Evolutionary conservation across 53 echinoderm and acorn worm species (phyloP), one percentile per base, ranked within the genome.

Genomic region (Apostichopus leukothele): DNA sequence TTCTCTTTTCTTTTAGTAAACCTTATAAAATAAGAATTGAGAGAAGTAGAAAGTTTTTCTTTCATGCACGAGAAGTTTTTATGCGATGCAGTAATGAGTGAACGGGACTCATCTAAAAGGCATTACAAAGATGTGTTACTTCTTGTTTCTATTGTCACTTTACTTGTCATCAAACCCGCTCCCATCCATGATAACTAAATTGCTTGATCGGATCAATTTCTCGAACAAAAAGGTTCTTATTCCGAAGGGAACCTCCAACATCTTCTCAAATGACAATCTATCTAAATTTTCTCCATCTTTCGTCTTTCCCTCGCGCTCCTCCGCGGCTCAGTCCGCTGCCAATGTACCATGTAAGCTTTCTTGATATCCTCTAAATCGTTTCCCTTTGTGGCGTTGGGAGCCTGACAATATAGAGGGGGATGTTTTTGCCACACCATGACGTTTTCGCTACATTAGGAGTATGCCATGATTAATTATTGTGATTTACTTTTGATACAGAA

Each of bases 201-300:
- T 87, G 88, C 55, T 59, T 75, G 88, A 87, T 75, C 52, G 59
- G 88, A 87, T 87, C 88, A 87, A 87, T 87, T 87, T 87, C 88
- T 55, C 73, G 74, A 52, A 75, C 75, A 87, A 87, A 87, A 87
- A 87, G 88, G 88, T 74, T 87, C 75, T 75, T 75, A 87, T 87
- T 87, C 88, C 88, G 53, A 50, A 39, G 74, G 88, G 88, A 85
- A 66, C 68, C 66, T 66, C 67, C 27, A 27, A 85, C 50, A 85
- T 67, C 68, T 63, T 85, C 85, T 85, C 85, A 67, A 85, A 85
- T 85, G 13, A 67, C 85, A 59, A 67, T 85, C 85, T 85, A 22
- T 50, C 85, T 67, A 63, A 67, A 67, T 85, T 50, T 11, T 67
- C 85, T 85, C 67, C 50, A 39, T 63, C 67, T 85, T 60, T 60